These are phyloP conservation scores for Temnopleurus reevesii DNA, from an alignment of 53 echinoderm and acorn worm species.

Conservation along the genomic window DNA sequence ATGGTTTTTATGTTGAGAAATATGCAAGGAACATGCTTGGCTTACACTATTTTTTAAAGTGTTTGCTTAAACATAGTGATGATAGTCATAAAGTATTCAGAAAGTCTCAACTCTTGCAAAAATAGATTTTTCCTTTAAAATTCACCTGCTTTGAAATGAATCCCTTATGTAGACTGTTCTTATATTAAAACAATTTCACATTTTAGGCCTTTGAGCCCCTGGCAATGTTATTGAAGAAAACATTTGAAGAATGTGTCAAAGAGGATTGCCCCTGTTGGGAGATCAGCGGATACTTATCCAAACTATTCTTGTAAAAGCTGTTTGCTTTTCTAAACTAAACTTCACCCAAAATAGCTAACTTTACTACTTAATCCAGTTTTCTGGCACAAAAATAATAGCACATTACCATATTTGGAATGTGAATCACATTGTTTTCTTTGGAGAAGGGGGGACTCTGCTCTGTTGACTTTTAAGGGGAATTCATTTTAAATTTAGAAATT, in stretches of 20 bases:
- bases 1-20: no score
- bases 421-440: slow-evolving; percentile 8
- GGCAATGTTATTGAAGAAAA: neutral
- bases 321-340: neutral
- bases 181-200: no score
- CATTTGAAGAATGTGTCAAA: neutral
- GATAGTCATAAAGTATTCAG: no score
- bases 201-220: no score
- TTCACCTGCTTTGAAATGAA: no score
- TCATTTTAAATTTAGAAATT: slow-evolving; percentile 25
- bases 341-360: neutral
- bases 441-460: neutral
- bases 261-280: neutral
- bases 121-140: no score
- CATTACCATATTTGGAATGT: neutral
- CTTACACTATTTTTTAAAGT: no score
- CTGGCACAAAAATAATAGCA: neutral
- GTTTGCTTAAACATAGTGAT: no score
- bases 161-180: no score
- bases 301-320: neutral
- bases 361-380: neutral
- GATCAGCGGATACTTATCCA: neutral
- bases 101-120: no score
- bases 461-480: slow-evolving; percentile 18
- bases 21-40: no score